Evolutionary conservation across 2,113 vertebrate species (phyloP).

Genomic region (Saguinus midas): DNA sequence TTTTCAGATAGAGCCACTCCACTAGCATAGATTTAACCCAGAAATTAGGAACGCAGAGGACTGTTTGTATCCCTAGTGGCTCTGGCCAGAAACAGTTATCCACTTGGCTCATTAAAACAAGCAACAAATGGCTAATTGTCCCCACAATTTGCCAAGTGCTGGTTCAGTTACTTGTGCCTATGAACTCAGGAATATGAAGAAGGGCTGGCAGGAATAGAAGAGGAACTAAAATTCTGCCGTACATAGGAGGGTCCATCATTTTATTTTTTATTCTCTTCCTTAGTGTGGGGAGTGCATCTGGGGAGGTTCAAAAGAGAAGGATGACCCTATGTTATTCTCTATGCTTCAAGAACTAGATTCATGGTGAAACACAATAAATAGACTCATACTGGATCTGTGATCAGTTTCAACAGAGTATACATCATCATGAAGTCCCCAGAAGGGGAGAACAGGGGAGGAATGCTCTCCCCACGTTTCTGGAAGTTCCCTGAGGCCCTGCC

Average conservation of each 20-base stretch:
- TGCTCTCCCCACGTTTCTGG: neutral
- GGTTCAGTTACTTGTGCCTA: neutral
- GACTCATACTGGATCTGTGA: rapidly evolving
- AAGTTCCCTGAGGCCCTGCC: neutral
- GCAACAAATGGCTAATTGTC: constrained; percentile 54
- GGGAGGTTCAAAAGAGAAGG: neutral
- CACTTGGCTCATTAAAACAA: constrained; percentile 54
- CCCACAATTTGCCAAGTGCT: neutral
- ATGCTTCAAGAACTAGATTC: neutral
- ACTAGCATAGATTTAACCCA: neutral
- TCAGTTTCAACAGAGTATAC: neutral
- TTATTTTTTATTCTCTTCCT: neutral
- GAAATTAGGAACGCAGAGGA: neutral
- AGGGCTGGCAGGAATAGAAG: neutral
- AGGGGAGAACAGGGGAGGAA: rapidly evolving
- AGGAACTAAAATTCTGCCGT: neutral
- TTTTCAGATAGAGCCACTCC: rapidly evolving
- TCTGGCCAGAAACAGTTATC: constrained; percentile 59
- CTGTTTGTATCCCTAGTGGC: neutral
- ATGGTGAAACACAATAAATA: neutral
- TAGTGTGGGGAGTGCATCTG: no score
- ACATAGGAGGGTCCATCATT: neutral
- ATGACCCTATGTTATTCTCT: rapidly evolving
- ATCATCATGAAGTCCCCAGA: neutral
- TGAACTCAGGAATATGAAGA: neutral